Conservation (phyloP, 35 echinoderm and acorn worm species). For the Patiria miniata region DNA sequence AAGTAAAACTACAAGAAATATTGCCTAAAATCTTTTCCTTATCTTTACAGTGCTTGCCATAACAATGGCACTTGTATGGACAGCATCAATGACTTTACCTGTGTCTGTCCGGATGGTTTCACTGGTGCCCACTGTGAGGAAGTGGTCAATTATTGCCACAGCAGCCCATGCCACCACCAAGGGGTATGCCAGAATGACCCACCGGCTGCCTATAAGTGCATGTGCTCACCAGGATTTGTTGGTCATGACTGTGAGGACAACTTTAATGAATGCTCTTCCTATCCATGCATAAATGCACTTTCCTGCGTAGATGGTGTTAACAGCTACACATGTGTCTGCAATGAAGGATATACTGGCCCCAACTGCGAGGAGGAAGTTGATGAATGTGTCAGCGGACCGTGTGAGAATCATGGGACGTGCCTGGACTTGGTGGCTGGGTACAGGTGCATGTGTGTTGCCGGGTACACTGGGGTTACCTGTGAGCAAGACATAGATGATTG, state of each 20-base stretch:
- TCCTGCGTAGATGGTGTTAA: slow-evolving; percentile 26
- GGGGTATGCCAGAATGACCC: slow-evolving; percentile 32
- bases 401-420: background rate
- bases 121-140: slow-evolving; percentile 68
- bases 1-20: slow-evolving; percentile 39
- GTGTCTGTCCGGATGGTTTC: slow-evolving; percentile 58
- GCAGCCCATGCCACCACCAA: slow-evolving; percentile 47
- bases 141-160: slow-evolving; percentile 19
- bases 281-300: background rate
- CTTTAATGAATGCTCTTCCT: slow-evolving; percentile 4
- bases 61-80: slow-evolving; percentile 77
- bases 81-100: slow-evolving; percentile 34
- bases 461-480: slow-evolving; percentile 11
- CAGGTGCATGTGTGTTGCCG: background rate
- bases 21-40: slow-evolving; percentile 6
- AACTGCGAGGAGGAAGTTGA: slow-evolving; percentile 36
- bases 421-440: background rate
- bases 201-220: background rate
- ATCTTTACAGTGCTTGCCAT: slow-evolving; percentile 33
- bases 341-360: slow-evolving; percentile 2
- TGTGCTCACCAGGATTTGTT: slow-evolving; percentile 9
- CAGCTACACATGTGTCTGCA: slow-evolving; percentile 19
- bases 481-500: slow-evolving; percentile 29
- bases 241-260: slow-evolving; percentile 17
- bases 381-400: background rate